Evolutionary conservation across 1,140 invertebrate genomes (phyloP).

Genomic region (Arion vulgaris): DNA sequence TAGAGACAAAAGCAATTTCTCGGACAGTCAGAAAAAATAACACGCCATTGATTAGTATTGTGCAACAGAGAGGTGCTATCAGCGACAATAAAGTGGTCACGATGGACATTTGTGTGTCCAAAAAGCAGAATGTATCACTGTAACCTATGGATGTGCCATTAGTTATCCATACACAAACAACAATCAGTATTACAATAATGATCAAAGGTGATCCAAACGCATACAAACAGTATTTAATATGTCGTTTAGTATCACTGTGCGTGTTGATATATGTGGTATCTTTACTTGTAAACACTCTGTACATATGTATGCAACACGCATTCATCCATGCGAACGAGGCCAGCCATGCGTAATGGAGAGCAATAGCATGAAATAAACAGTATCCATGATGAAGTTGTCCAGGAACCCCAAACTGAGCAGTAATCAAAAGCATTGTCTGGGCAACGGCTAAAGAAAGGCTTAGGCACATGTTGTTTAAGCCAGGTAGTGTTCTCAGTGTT

Average conservation of each 20-base stretch:
- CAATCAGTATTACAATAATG: neutral
- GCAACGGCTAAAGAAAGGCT: neutral
- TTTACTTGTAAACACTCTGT: neutral
- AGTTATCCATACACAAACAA: neutral
- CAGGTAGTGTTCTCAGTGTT: neutral
- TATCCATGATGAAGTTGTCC: neutral
- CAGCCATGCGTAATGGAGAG: neutral
- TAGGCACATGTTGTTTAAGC: constrained; percentile 5
- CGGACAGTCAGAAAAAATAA: neutral
- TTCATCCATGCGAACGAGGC: constrained; percentile 1
- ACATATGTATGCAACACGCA: constrained; percentile 10
- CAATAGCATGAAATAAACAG: neutral
- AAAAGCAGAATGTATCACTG: neutral
- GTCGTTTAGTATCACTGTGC: neutral
- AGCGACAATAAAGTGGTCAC: neutral
- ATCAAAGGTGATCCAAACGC: neutral
- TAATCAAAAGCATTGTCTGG: neutral
- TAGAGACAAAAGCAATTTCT: neutral
- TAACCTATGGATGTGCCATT: neutral
- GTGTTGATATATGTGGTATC: neutral
- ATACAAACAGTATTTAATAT: neutral
- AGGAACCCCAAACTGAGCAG: neutral
- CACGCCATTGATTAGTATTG: neutral
- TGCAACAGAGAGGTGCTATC: neutral
- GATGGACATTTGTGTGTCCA: neutral